A percentile compares a stretch with the other conserved stretches of the same genome.
Conservation (phyloP, 2,888 invertebrate species). For the Caenorhabditis uteleia region DNA sequence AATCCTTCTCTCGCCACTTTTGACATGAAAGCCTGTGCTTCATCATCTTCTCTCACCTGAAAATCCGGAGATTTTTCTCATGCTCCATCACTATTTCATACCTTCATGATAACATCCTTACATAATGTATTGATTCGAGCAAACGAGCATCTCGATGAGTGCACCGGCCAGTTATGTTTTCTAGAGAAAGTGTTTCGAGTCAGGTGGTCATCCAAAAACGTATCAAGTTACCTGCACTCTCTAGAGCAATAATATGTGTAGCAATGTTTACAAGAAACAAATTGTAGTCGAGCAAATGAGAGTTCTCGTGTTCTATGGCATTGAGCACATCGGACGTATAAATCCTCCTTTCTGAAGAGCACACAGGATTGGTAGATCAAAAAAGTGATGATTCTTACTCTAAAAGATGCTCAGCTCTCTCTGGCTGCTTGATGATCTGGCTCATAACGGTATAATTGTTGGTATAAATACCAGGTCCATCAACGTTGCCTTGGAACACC, state of each 20-base stretch:
- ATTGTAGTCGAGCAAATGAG: constrained; percentile 80
- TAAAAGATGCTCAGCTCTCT: constrained; percentile 64
- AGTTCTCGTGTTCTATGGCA: constrained; percentile 70
- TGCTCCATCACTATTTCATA: constrained; percentile 10
- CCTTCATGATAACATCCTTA: constrained; percentile 75
- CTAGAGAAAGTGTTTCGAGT: constrained; percentile 78
- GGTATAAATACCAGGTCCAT: constrained; percentile 66
- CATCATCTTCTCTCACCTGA: constrained; percentile 71
- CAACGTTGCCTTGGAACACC: constrained; percentile 51
- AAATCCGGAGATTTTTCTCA: constrained; percentile 1
- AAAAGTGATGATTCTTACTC: constrained; percentile 33
- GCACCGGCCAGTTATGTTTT: constrained; percentile 82
- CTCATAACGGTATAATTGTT: constrained; percentile 65
- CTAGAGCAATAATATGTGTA: constrained; percentile 88
- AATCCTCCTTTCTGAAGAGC: constrained; percentile 40
- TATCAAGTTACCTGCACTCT: constrained; percentile 42
- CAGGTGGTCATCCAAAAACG: not conserved
- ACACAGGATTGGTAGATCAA: not conserved
- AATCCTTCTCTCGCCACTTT: constrained; percentile 84
- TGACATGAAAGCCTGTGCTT: constrained; percentile 77
- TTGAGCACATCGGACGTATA: constrained; percentile 67
- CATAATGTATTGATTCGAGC: constrained; percentile 88
- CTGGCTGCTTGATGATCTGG: constrained; percentile 59
- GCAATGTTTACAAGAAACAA: constrained; percentile 93
- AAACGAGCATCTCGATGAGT: constrained; percentile 87